Evolutionary conservation across 2,888 invertebrate species (phyloP).

Genomic region (Dolichomitus sp.): DNA sequence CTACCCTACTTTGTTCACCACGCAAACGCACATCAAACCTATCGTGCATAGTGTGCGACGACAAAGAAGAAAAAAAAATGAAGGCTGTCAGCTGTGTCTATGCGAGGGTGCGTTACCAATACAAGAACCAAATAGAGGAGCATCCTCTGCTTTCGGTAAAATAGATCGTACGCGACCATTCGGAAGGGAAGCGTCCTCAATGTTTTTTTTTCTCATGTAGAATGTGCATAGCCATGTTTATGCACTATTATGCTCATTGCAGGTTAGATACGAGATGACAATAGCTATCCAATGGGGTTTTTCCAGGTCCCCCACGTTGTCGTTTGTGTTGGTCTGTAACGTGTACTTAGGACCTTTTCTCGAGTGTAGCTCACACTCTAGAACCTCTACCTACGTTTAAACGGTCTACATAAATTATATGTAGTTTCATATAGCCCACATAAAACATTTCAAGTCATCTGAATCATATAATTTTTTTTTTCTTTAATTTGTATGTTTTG

Average conservation of each 20-base stretch:
- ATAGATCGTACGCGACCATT: conserved; percentile 41
- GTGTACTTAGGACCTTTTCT: conserved; percentile 49
- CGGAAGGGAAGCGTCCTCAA: conserved; percentile 6
- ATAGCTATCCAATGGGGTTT: conserved; percentile 40
- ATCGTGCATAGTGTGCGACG: neutral
- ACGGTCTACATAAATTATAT: too few relatives aligned
- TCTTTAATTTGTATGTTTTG: too few relatives aligned
- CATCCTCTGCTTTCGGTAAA: conserved; percentile 13
- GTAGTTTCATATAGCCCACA: too few relatives aligned
- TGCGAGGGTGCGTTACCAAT: conserved; percentile 20
- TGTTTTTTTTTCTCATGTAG: conserved; percentile 28
- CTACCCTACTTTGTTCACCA: neutral
- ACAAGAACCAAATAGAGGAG: conserved; percentile 19
- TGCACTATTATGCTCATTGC: conserved; percentile 39
- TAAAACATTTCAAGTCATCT: too few relatives aligned
- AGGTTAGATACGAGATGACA: conserved; percentile 42
- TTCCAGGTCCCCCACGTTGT: conserved; percentile 11
- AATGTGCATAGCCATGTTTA: conserved; percentile 26
- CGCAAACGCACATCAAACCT: neutral
- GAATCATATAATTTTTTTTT: too few relatives aligned
- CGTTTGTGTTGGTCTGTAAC: conserved; percentile 30
- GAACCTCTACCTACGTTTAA: too few relatives aligned
- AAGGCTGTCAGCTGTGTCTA: conserved; percentile 39
- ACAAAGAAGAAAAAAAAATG: conserved; percentile 8
- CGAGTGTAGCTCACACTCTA: too few relatives aligned